phyloP scores from a whole-genome alignment of 2,888 invertebrate genomes.

The Hypomecis punctinalis region DNA sequence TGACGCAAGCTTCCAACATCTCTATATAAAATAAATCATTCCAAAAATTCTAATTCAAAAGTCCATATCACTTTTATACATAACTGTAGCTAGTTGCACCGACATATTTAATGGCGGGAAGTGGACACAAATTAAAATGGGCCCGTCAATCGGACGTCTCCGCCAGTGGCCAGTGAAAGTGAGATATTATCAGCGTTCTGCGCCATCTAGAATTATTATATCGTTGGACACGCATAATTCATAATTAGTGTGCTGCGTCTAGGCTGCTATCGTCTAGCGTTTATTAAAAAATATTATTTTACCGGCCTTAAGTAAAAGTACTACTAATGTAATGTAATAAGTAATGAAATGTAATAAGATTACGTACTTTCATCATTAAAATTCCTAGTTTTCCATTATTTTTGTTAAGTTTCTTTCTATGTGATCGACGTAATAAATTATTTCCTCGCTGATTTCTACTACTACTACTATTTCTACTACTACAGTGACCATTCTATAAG shows the following conservation, averaged over 20 bases:
- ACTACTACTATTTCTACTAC: too few species aligned
- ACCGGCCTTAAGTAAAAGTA: too few species aligned
- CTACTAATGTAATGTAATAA: too few species aligned
- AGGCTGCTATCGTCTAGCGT: background rate
- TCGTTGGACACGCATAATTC: slow-evolving; percentile 33
- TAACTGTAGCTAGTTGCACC: slow-evolving; percentile 48
- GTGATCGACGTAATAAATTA: too few species aligned
- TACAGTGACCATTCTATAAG: too few species aligned
- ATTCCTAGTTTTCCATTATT: too few species aligned
- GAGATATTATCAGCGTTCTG: slow-evolving; percentile 54
- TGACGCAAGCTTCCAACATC: too few species aligned
- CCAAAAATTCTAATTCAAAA: background rate
- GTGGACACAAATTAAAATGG: slow-evolving; percentile 75
- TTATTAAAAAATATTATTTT: background rate
- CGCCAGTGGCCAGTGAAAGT: slow-evolving; percentile 71
- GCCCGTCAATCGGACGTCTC: slow-evolving; percentile 72
- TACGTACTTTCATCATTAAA: too few species aligned
- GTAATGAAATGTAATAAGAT: too few species aligned
- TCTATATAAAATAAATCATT: too few species aligned
- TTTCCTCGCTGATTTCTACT: too few species aligned
- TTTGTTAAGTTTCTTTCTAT: background rate
- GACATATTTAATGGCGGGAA: slow-evolving; percentile 76
- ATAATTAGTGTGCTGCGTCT: slow-evolving; percentile 29
- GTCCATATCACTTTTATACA: slow-evolving; percentile 14
- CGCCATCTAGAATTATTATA: slow-evolving; percentile 40